Evolutionary conservation across 2,797 vertebrate genomes (phyloP).

Genomic region (Brachyalestes nurse): DNA sequence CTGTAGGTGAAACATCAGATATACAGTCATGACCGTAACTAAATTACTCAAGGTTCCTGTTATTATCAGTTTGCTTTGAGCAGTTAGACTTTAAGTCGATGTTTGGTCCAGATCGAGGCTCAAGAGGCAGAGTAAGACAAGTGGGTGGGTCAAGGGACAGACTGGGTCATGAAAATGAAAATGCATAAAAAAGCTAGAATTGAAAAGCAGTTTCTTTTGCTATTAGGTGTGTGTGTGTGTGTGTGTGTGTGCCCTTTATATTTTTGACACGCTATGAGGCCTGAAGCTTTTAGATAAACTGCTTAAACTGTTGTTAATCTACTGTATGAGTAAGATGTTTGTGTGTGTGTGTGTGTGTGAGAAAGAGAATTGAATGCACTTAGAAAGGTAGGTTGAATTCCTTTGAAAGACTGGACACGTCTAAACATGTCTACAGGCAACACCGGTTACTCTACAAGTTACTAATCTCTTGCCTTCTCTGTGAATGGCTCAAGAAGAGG

Average conservation of each 20-base stretch:
- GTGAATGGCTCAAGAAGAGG: neutral
- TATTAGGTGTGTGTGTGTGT: constrained; percentile 14
- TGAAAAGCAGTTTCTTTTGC: neutral
- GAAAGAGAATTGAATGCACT: constrained; percentile 1
- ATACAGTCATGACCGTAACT: neutral
- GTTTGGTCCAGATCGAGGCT: neutral
- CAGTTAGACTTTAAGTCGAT: neutral
- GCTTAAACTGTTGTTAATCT: neutral
- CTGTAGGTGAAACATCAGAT: neutral
- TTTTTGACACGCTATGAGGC: constrained; percentile 62
- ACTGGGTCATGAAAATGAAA: neutral
- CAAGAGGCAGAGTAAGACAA: neutral
- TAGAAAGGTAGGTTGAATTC: constrained; percentile 26
- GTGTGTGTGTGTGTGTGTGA: constrained; percentile 15
- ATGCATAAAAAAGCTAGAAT: neutral
- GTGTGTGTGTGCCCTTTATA: neutral
- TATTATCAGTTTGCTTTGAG: neutral
- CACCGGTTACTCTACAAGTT: constrained; percentile 36
- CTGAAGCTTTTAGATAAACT: constrained; percentile 56
- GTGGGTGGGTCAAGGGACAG: neutral
- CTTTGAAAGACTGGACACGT: constrained; percentile 41
- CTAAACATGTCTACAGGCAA: constrained; percentile 29
- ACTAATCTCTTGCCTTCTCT: constrained; percentile 1
- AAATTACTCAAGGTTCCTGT: neutral
- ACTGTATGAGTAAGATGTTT: no score